These are phyloP conservation scores for Propithecus deckenii DNA, from an alignment of 2,797 vertebrate species.

Conservation along the genomic window DNA sequence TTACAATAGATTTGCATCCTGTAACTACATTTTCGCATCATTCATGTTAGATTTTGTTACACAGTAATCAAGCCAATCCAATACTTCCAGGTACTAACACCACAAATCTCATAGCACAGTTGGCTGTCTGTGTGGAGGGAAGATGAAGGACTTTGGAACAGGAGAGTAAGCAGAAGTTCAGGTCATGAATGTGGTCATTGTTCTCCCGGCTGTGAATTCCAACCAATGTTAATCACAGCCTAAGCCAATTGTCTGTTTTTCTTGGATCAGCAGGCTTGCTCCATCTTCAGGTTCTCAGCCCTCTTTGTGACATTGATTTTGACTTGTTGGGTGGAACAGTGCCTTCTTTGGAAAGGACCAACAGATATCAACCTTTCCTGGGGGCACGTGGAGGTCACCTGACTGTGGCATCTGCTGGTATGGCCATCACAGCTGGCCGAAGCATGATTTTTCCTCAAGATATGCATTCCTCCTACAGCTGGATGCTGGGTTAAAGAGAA, in stretches of 20 bases:
- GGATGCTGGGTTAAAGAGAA: not conserved
- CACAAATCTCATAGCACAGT: constrained; percentile 43
- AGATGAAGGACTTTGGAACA: constrained; percentile 59
- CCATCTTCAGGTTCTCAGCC: constrained; percentile 51
- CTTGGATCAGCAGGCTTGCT: constrained; percentile 53
- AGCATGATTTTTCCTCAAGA: not conserved
- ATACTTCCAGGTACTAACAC: constrained; percentile 57
- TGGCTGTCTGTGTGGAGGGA: constrained; percentile 12
- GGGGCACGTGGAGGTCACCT: not conserved
- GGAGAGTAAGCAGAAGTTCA: constrained; percentile 60
- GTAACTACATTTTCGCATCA: constrained; percentile 11
- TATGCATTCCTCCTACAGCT: not conserved
- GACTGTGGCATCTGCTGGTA: constrained; percentile 25
- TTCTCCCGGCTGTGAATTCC: constrained; percentile 65
- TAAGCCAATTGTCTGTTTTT: constrained; percentile 66
- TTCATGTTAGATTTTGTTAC: constrained; percentile 1
- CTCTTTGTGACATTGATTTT: constrained; percentile 44
- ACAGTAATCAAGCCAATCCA: constrained; percentile 27
- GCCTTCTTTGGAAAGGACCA: constrained; percentile 16
- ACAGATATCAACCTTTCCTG: constrained; percentile 25
- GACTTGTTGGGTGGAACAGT: constrained; percentile 41
- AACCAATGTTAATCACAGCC: constrained; percentile 48
- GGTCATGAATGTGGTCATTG: constrained; percentile 62
- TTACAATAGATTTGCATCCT: not conserved
- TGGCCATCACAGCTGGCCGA: not conserved